Conservation (phyloP, 1,140 invertebrate genomes). For the Pinna nobilis region DNA sequence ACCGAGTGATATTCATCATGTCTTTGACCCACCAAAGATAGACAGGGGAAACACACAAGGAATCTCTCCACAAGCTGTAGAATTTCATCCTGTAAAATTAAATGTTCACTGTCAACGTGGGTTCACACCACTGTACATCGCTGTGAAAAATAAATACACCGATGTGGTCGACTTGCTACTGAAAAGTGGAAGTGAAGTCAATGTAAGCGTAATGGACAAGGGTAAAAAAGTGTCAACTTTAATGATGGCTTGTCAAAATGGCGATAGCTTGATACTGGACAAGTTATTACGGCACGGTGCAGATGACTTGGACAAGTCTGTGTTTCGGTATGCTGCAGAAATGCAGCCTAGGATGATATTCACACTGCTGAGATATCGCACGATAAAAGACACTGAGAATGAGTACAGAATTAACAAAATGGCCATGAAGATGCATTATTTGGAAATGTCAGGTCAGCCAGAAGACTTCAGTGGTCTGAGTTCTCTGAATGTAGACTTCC, state of each 20-base stretch:
- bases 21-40: constrained; percentile 11
- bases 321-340: constrained; percentile 82
- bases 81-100: constrained; percentile 43
- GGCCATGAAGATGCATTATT: constrained; percentile 36
- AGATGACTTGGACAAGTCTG: constrained; percentile 89
- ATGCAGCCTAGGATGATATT: constrained; percentile 84
- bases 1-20: not conserved
- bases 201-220: constrained; percentile 65
- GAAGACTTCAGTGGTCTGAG: constrained; percentile 38
- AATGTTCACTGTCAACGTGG: constrained; percentile 45
- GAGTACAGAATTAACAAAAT: constrained; percentile 55
- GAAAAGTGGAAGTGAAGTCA: constrained; percentile 79
- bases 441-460: constrained; percentile 1
- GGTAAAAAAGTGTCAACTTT: constrained; percentile 76
- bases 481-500: constrained; percentile 59
- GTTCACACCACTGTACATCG: constrained; percentile 54
- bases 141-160: constrained; percentile 84
- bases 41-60: not conserved
- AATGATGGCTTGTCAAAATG: constrained; percentile 84
- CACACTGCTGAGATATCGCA: constrained; percentile 75
- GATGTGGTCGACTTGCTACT: constrained; percentile 85
- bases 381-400: constrained; percentile 48
- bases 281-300: constrained; percentile 91
- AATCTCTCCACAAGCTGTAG: not conserved
- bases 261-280: constrained; percentile 79